A percentile compares a stretch with the other conserved stretches of the same genome.
These are phyloP conservation scores for Tryphoninae sp. DNA, from an alignment of 2,888 invertebrate genomes.

Conservation along the genomic window DNA sequence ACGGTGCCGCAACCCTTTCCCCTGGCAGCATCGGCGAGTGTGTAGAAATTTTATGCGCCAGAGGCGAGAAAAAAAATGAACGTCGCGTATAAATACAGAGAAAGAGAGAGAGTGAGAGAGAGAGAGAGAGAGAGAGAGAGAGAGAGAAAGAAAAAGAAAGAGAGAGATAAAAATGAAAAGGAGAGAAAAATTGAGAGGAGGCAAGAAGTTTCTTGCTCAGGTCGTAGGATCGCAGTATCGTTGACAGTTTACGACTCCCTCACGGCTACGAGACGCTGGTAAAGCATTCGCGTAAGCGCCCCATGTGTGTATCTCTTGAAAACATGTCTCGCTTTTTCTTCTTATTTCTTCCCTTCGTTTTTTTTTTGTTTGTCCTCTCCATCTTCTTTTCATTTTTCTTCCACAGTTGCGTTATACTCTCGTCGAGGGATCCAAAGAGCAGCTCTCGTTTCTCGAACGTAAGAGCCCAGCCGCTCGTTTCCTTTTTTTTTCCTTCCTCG, in stretches of 20 bases:
- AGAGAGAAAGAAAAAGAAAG: conserved; percentile 32
- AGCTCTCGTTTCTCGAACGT: conserved; percentile 56
- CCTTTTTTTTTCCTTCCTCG: conserved; percentile 51
- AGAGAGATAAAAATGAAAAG: conserved; percentile 27
- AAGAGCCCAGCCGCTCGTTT: conserved; percentile 56
- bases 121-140: conserved; percentile 36
- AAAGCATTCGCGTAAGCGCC: conserved; percentile 74
- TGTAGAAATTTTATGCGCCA: background rate
- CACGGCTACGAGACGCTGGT: conserved; percentile 52
- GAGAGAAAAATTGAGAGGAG: conserved; percentile 31
- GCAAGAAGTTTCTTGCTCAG: conserved; percentile 57
- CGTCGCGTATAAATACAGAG: conserved; percentile 42
- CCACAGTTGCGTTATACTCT: conserved; percentile 49
- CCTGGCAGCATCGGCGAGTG: too few species aligned
- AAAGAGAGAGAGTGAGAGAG: conserved; percentile 41
- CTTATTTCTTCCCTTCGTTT: conserved; percentile 35
- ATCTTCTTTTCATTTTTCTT: conserved; percentile 53
- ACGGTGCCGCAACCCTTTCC: background rate
- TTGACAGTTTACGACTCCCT: conserved; percentile 74
- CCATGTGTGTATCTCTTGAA: conserved; percentile 70
- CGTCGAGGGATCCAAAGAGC: conserved; percentile 35
- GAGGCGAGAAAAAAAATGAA: background rate
- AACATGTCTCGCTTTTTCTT: conserved; percentile 51
- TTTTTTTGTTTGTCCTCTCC: too few species aligned
- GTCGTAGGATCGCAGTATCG: conserved; percentile 69